Conservation (phyloP, 2,113 vertebrate genomes). For the Dryoscopus gambensis region DNA sequence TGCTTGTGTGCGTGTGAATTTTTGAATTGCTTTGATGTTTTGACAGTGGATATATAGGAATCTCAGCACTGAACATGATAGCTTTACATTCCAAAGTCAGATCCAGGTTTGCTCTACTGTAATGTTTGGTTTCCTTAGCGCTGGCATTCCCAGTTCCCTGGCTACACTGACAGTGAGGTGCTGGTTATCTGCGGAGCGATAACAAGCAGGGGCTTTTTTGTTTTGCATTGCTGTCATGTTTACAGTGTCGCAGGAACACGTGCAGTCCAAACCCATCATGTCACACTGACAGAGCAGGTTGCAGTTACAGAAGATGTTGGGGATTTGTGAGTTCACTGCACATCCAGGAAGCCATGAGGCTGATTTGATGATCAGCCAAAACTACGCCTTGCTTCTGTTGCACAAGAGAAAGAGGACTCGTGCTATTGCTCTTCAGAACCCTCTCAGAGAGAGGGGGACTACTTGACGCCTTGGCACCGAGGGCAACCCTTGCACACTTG, state of each 20-base stretch:
- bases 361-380: not conserved
- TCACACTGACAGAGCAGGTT: not conserved
- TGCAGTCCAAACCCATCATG: not conserved
- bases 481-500: not conserved
- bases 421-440: not conserved
- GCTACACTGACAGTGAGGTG: not conserved
- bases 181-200: not conserved
- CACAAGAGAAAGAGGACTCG: not conserved
- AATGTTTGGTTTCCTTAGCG: not conserved
- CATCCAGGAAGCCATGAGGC: not conserved
- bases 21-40: not conserved
- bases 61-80: not conserved
- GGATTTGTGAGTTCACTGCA: not conserved
- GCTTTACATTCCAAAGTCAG: not conserved
- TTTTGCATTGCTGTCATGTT: not conserved
- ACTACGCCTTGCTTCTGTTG: not conserved
- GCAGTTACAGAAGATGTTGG: not conserved
- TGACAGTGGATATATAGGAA: not conserved
- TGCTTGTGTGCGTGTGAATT: not conserved
- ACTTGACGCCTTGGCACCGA: not conserved
- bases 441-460: not conserved
- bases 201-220: not conserved
- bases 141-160: not conserved
- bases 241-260: not conserved
- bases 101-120: not conserved